Evolutionary conservation across 2,797 vertebrate genomes (phyloP).

Genomic region (Tokudaia muenninki): DNA sequence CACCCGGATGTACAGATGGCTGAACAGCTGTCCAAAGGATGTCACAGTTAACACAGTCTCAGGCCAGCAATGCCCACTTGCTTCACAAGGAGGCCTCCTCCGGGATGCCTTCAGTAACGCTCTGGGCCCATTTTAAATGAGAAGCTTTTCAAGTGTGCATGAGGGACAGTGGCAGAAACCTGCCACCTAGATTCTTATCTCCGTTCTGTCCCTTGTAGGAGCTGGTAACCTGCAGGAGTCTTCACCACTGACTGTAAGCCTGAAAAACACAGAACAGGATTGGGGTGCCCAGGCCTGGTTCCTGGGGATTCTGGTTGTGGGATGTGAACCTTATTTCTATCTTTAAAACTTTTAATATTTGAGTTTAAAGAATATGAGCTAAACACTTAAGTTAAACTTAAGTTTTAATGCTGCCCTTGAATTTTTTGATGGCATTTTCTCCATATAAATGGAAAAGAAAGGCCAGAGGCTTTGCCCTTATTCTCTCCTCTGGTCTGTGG

Average conservation of each 20-base stretch:
- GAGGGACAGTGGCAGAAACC: neutral
- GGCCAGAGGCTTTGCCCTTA: neutral
- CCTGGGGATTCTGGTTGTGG: neutral
- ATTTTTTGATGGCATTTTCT: neutral
- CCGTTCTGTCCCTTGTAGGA: neutral
- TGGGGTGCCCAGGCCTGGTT: neutral
- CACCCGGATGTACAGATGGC: neutral
- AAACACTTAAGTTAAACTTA: neutral
- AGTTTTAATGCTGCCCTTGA: neutral
- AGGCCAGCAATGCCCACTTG: neutral
- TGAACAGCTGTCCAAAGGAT: neutral
- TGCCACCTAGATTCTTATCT: neutral
- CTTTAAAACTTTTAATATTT: conserved; percentile 26
- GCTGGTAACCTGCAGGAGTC: neutral
- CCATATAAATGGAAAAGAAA: neutral
- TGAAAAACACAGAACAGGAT: neutral
- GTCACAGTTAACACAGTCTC: neutral
- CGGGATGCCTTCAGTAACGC: neutral
- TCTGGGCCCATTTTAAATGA: conserved; percentile 1
- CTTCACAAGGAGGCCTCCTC: neutral
- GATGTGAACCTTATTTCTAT: neutral
- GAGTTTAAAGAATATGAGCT: neutral
- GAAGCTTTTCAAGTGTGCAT: neutral
- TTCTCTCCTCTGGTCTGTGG: neutral
- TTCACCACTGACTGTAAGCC: neutral